Evolutionary conservation across 2,113 vertebrate genomes (phyloP).

Genomic region (Orientallactaga bullata): DNA sequence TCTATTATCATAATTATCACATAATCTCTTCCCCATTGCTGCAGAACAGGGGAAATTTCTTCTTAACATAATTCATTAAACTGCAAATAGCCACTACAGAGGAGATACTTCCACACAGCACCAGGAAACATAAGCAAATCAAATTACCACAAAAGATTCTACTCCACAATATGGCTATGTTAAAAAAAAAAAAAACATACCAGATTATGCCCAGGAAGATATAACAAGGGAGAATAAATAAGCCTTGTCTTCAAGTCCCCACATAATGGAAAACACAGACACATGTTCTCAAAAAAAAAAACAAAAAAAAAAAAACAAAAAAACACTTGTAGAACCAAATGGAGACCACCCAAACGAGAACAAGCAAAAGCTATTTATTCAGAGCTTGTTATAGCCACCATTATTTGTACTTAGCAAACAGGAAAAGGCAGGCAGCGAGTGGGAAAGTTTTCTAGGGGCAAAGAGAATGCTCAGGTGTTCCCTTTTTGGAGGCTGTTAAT

Average conservation of each 20-base stretch:
- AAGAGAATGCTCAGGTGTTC: background rate
- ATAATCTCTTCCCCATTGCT: background rate
- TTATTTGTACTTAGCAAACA: constrained; percentile 7
- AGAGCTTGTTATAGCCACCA: background rate
- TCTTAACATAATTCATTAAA: constrained; percentile 45
- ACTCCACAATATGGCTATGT: constrained; percentile 13
- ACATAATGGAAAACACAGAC: constrained; percentile 44
- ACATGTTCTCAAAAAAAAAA: background rate
- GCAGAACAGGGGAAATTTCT: background rate
- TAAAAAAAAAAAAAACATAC: background rate
- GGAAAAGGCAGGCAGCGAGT: background rate
- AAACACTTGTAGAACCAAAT: constrained; percentile 14
- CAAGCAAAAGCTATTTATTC: background rate
- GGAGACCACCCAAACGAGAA: constrained; percentile 53
- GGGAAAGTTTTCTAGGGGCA: background rate
- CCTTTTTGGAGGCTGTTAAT: background rate
- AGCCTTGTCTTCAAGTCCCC: background rate
- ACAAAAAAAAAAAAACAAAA: background rate
- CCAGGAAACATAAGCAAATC: constrained; percentile 34
- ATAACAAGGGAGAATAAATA: constrained; percentile 3
- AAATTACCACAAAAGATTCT: constrained; percentile 6
- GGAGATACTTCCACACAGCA: background rate
- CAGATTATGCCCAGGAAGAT: background rate
- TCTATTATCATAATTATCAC: background rate
- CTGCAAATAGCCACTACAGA: background rate